Evolutionary conservation across 2,113 vertebrate genomes (phyloP), one percentile per base, ranked within the genome.

Genomic region (Ancistrus triradiatus): DNA sequence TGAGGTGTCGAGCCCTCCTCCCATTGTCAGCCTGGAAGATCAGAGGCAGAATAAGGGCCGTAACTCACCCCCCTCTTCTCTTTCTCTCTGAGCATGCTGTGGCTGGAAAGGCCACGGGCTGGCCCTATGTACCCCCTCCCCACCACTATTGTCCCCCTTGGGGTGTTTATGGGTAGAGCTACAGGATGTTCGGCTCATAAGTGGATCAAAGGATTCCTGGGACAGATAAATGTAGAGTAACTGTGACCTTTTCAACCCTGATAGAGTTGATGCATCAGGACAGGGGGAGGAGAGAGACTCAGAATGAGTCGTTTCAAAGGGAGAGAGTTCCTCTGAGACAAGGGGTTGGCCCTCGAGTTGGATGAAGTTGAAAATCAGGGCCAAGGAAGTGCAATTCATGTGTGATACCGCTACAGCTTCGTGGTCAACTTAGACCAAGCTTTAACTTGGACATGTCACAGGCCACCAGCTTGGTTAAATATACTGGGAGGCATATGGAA

Each of bases 181-280:
- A 83, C 88, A 88, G 88, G 87, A 90, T 90, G 84, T 85, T 83
- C 66, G 31, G 73, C 82, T 84, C 81, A 82, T 78, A 64, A 58
- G 63, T 53, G 80, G 78, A 86, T 88, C 87, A 88, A 90, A 90
- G 84, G 70, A 77, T 77, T 76, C 77, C 69, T 68, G 66, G 74
- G 35, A 76, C 51, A 80, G 79, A 77, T 84, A 73, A 81, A 83
- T 80, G 81, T 68, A 79, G 76, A 27, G 43, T 76, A 73, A 56
- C 73, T 51, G 69, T 81, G 85, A 90, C 84, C 88, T 86, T 83
- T 84, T 87, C 78, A 86, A 86, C 86, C 74, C 65, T 33, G 21
- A 70, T 18, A 53, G 72, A 63, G 72, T 74, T 78, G 77, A 84
- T 72, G 61, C 40, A 49, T 56, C 42, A 43, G 47, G 50, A 66